These are phyloP conservation scores for Criorhina ranunculi DNA, from an alignment of 2,888 invertebrate genomes.

Conservation along the genomic window DNA sequence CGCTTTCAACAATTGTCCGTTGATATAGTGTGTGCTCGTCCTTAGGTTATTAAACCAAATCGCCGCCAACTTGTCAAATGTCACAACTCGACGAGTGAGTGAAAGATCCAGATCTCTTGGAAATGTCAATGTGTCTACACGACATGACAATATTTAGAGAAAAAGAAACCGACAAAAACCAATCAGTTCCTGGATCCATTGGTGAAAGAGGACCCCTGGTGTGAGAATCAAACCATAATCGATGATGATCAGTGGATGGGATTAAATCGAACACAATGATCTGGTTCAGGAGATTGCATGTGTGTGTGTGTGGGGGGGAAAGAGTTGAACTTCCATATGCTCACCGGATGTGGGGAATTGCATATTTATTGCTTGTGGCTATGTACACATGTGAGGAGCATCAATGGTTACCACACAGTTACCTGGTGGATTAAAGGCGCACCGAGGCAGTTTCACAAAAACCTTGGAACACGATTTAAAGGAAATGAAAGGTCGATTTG, in stretches of 20 bases:
- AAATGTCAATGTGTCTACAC: conserved; percentile 72
- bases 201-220: neutral
- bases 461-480: conserved; percentile 66
- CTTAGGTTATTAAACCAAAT: conserved; percentile 76
- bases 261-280: conserved; percentile 40
- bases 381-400: conserved; percentile 27
- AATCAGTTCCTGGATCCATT: conserved; percentile 37
- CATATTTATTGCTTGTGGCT: conserved; percentile 60
- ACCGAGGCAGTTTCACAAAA: conserved; percentile 30
- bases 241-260: conserved; percentile 52
- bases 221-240: conserved; percentile 57
- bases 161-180: conserved; percentile 4
- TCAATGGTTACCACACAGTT: conserved; percentile 7
- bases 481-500: conserved; percentile 70
- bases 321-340: conserved; percentile 53
- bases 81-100: conserved; percentile 69
- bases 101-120: conserved; percentile 76
- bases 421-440: conserved; percentile 48
- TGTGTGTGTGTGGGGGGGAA: conserved; percentile 22
- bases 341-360: conserved; percentile 71
- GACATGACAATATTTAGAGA: conserved; percentile 68
- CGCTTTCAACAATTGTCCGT: conserved; percentile 47
- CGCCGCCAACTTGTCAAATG: conserved; percentile 77
- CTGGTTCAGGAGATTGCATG: conserved; percentile 5
- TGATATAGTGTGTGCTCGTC: conserved; percentile 28